These are phyloP conservation scores for Sphinx pinastri DNA, from an alignment of 2,888 invertebrate genomes.

Conservation along the genomic window DNA sequence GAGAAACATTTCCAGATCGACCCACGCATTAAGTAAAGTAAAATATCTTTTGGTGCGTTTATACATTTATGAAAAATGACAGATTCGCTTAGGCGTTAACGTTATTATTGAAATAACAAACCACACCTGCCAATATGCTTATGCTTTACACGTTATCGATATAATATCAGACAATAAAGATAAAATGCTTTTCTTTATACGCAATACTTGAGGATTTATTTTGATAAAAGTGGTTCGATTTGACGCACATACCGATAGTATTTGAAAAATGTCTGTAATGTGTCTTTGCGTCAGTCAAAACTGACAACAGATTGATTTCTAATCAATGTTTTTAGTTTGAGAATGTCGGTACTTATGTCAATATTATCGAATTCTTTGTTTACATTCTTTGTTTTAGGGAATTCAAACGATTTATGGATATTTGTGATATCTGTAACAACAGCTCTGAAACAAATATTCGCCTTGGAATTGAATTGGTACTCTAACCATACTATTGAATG, in stretches of 20 bases:
- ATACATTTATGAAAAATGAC: too few relatives aligned
- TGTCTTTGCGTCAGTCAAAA: not conserved
- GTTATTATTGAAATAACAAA: too few relatives aligned
- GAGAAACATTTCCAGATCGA: too few relatives aligned
- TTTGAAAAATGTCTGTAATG: not conserved
- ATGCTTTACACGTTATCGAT: not conserved
- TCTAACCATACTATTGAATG: too few relatives aligned
- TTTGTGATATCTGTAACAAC: too few relatives aligned
- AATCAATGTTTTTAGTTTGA: not conserved
- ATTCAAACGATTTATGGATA: too few relatives aligned
- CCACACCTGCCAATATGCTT: not conserved
- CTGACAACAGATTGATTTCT: constrained; percentile 3
- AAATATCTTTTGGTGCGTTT: too few relatives aligned
- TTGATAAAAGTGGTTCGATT: constrained; percentile 16
- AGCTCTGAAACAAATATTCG: too few relatives aligned
- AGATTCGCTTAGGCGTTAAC: too few relatives aligned
- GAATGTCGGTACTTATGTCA: not conserved
- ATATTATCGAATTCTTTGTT: not conserved
- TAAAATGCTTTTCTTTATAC: constrained; percentile 11
- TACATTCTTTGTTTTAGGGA: too few relatives aligned
- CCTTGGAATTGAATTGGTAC: too few relatives aligned
- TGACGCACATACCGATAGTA: not conserved
- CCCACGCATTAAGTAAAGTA: too few relatives aligned
- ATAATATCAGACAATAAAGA: not conserved
- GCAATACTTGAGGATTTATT: not conserved